phyloP scores from a whole-genome alignment of 2,888 invertebrate species.

The Zaprionus bogoriensis region DNA sequence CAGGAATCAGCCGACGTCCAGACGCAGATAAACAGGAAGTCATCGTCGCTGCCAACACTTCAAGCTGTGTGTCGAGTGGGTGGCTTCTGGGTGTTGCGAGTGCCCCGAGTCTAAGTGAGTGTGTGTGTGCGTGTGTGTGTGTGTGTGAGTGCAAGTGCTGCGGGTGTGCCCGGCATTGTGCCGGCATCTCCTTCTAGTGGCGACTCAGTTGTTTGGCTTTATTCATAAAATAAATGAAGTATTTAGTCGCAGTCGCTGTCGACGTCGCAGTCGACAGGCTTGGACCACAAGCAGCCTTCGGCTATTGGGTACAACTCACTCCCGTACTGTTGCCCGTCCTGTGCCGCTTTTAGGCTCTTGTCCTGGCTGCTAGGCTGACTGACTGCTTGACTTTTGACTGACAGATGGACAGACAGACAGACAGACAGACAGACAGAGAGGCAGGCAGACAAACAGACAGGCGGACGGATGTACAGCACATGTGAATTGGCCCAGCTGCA shows the following conservation, averaged over 20 bases:
- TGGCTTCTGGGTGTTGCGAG: slow-evolving; percentile 19
- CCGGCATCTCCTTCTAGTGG: slow-evolving; percentile 7
- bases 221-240: slow-evolving; percentile 79
- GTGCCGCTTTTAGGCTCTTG: background rate
- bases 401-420: background rate
- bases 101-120: background rate
- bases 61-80: slow-evolving; percentile 69
- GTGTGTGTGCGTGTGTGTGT: slow-evolving; percentile 1
- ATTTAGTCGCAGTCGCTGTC: slow-evolving; percentile 62
- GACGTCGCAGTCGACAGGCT: slow-evolving; percentile 47
- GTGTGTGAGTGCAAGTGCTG: background rate
- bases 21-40: slow-evolving; percentile 73
- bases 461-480: background rate
- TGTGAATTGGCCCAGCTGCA: too few species aligned
- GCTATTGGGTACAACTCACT: slow-evolving; percentile 9
- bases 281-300: slow-evolving; percentile 39
- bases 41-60: slow-evolving; percentile 70
- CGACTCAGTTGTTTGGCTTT: slow-evolving; percentile 35
- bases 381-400: slow-evolving; percentile 12
- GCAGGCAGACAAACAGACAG: background rate
- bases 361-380: slow-evolving; percentile 4
- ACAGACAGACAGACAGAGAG: background rate
- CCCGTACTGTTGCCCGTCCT: background rate
- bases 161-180: slow-evolving; percentile 33
- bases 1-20: slow-evolving; percentile 48